Evolutionary conservation across 1,140 invertebrate species (phyloP), one percentile per base, ranked within the genome.

Genomic region (Maniola jurtina): DNA sequence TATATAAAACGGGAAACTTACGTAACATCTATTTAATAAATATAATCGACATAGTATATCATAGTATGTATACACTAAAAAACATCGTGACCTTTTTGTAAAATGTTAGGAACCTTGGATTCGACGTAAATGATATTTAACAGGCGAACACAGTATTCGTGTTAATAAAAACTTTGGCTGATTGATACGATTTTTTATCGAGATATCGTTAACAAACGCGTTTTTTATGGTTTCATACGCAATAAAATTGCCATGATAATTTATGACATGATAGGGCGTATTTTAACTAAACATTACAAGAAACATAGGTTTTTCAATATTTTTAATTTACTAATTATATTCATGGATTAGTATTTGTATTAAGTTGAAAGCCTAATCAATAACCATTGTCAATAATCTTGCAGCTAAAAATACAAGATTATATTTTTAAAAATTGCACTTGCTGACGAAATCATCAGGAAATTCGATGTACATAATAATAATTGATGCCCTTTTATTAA

Each of bases 71-170:
- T 16, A 52, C 14, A 36, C 35, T 33, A 35, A 55, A 55, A 55
- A 15, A 52, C 35, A 13, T 55, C 50, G 50, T 71, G 62, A 71
- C 70, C 70, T 71, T 67, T 67, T 36, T 35, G n/a, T 34, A 47
- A 57, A 48, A 45, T 38, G 55, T 59, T 61, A 65, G 61, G 55
- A 71, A 66, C 72, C 72, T 74, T 74, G 62, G 48, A 45, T 66
- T 65, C 59, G 50, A 38, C 60, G 61, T 65, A 56, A 58, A 67
- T 68, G 58, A 34, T 64, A 59, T 68, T 74, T 69, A 71, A 69
- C 72, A 66, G 59, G 61, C 64, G 45, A 62, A 57, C 16, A 60
- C 13, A 48, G 25, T 13, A 61, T 52, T 45, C 9, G 38, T 52
- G 60, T 54, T 63, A 63, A 63, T 34, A 45, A 55, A 63, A 63